A percentile compares a stretch with the other conserved stretches of the same genome.
phyloP scores from a whole-genome alignment of 2,113 vertebrate species.

The Chaenocephalus aceratus region DNA sequence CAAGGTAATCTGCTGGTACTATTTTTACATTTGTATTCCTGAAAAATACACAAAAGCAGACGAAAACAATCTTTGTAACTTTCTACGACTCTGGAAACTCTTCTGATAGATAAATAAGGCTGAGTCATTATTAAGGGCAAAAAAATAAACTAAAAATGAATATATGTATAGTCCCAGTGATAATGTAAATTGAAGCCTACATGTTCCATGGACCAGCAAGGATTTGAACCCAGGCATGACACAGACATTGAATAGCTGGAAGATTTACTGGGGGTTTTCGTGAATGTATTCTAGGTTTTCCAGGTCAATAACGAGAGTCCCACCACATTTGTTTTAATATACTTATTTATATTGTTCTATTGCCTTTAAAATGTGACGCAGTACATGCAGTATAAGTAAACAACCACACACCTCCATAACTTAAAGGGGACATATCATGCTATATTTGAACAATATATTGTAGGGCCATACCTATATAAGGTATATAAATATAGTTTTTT shows the following conservation, averaged over 20 bases:
- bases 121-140: too few species aligned
- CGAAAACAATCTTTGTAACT: background rate
- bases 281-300: background rate
- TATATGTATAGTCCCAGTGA: too few species aligned
- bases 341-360: background rate
- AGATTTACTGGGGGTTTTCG: background rate
- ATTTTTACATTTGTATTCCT: background rate
- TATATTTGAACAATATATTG: too few species aligned
- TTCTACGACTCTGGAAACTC: too few species aligned
- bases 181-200: too few species aligned
- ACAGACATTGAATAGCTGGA: background rate
- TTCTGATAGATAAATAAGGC: too few species aligned
- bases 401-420: background rate
- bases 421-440: background rate
- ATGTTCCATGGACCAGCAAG: background rate
- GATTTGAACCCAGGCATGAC: background rate
- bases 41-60: background rate
- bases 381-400: background rate
- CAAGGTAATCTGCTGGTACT: slow-evolving; percentile 87
- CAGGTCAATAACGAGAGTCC: too few species aligned
- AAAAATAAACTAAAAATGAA: too few species aligned
- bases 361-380: background rate
- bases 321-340: background rate
- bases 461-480: too few species aligned
- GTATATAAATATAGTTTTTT: too few species aligned